These are phyloP conservation scores for Melanotaenia parkinsoni DNA, from an alignment of 2,797 vertebrate genomes.

Conservation along the genomic window DNA sequence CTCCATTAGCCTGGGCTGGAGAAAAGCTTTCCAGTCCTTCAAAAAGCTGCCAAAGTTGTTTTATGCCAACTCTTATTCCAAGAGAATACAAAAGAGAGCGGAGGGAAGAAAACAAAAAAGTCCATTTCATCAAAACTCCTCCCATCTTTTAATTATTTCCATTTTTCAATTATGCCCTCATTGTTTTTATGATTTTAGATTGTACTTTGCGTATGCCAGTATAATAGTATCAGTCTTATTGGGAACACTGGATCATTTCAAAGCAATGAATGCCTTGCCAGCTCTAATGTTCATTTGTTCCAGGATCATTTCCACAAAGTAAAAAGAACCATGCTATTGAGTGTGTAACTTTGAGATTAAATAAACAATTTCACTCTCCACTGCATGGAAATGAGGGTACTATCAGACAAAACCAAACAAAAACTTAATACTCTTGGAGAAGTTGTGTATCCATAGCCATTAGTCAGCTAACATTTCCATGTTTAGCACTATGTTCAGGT, in stretches of 20 bases:
- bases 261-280: conserved; percentile 44
- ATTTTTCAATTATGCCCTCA: conserved; percentile 55
- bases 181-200: conserved; percentile 53
- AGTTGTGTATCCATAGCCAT: background rate
- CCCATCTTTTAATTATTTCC: conserved; percentile 66
- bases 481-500: background rate
- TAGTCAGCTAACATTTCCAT: background rate
- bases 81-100: conserved; percentile 73
- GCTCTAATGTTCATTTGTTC: conserved; percentile 49
- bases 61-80: conserved; percentile 80
- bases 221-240: conserved; percentile 55
- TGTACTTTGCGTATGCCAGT: conserved; percentile 32
- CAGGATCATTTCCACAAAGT: conserved; percentile 47
- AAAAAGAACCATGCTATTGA: conserved; percentile 31
- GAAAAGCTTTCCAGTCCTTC: conserved; percentile 79
- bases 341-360: conserved; percentile 27
- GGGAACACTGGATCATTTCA: conserved; percentile 57
- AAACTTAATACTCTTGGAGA: background rate
- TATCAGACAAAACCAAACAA: background rate
- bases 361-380: conserved; percentile 22
- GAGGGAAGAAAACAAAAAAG: conserved; percentile 42
- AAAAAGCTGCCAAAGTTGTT: conserved; percentile 80
- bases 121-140: conserved; percentile 51
- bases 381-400: conserved; percentile 10
- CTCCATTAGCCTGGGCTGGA: conserved; percentile 84